Evolutionary conservation across 2,113 vertebrate species (phyloP).

Genomic region (Ascaphus truei): DNA sequence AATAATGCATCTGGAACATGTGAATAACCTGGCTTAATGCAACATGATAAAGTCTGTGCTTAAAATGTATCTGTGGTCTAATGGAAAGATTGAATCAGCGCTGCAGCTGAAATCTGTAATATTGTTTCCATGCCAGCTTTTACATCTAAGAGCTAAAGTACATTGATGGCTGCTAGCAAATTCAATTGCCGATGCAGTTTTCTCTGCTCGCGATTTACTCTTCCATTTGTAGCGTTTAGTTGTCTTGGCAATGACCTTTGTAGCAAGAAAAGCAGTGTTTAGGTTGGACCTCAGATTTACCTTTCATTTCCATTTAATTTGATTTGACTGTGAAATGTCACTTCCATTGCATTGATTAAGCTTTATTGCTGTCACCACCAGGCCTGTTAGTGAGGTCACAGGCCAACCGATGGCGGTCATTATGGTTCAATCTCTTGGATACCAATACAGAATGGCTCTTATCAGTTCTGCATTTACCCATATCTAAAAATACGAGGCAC

Average conservation of each 20-base stretch:
- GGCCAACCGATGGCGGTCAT: constrained; percentile 59
- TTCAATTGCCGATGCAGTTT: constrained; percentile 65
- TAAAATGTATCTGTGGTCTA: too few relatives aligned
- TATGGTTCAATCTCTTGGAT: constrained; percentile 20
- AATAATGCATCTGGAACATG: too few relatives aligned
- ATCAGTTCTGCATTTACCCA: too few relatives aligned
- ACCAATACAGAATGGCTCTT: too few relatives aligned
- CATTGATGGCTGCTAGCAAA: constrained; percentile 55
- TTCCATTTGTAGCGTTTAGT: constrained; percentile 64
- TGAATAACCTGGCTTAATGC: too few relatives aligned
- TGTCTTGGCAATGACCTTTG: constrained; percentile 64
- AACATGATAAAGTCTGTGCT: too few relatives aligned
- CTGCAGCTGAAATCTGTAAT: too few relatives aligned
- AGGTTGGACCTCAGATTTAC: constrained; percentile 75
- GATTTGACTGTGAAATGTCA: constrained; percentile 90
- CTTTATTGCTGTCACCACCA: constrained; percentile 69
- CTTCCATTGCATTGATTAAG: constrained; percentile 89
- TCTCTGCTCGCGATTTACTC: constrained; percentile 64
- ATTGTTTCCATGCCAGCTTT: background rate
- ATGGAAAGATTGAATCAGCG: too few relatives aligned
- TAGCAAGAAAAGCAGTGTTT: constrained; percentile 68
- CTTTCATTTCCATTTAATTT: constrained; percentile 92
- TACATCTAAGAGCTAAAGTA: constrained; percentile 28
- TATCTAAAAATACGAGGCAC: too few relatives aligned
- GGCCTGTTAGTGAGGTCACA: constrained; percentile 71